Base-by-base conservation (phyloP, 2,888 invertebrate species). In the Torymus tubicola region DNA sequence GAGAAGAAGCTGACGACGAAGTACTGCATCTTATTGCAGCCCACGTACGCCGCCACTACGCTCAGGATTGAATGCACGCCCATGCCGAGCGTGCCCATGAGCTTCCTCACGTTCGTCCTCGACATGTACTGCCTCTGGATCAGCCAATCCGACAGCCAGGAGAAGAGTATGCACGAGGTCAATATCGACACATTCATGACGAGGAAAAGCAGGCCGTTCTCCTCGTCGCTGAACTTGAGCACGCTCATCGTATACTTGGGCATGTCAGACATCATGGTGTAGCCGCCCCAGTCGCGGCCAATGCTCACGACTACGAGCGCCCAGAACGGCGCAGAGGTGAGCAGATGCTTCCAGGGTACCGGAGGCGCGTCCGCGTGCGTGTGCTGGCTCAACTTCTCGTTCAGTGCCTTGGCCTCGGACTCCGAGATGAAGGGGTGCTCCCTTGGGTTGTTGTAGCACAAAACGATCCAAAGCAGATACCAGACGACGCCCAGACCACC, bases 401-500 rank as follows among this genome's bases (percentile, higher is more conserved):
- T 86, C 8, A 89, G 72, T 69, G 84, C 88, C 74, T 87, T 87
- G 14, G 83, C 82, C 80, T 91, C 91, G 0, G 81, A 81, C 2
- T 90, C 89, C 1, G 89, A 87, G 42, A 91, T 91, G 80, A 89
- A 90, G 0, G 91, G 91, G 84, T 91, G 91, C 42, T 88, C 87
- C 12, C 87, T 83, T 0, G 91, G 91, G 69, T 85, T 88, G 82
- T 89, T 91, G 84, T 87, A 90, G 69, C 91, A 89, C 0, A 88
- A 68, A 0, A 87, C 13, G 2, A 93, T 93, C 92, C 94, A 95
- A 79, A 95, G 86, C 69, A 94, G 88, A 85, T 94, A 96, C 96
- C 96, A 96, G 0, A 95, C 67, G 3, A 95, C 91, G 13, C 95
- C 96, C 8, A 95, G 86, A 3, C 92, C 92, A 16, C 96, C 96